These are phyloP conservation scores for Acanthoscelides obtectus DNA, from an alignment of 2,888 invertebrate species.

Conservation along the genomic window DNA sequence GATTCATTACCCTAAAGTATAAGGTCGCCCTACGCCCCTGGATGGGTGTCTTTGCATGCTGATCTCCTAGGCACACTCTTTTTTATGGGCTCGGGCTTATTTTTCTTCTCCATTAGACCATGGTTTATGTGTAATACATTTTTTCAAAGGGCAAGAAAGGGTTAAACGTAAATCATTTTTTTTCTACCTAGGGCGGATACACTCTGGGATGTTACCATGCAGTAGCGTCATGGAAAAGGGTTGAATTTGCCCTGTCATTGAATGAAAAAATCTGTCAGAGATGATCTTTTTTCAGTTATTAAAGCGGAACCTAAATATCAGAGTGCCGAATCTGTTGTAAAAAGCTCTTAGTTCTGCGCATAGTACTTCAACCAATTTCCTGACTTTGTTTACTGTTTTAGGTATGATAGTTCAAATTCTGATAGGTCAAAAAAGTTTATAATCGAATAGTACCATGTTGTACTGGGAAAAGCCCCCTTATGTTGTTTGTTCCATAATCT, in stretches of 20 bases:
- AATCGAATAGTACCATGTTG: no score
- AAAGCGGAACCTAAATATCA: no score
- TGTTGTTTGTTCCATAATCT: no score
- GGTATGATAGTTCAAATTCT: no score
- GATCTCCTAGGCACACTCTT: not conserved
- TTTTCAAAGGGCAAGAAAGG: slow-evolving; percentile 29
- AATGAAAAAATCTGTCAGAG: slow-evolving; percentile 19
- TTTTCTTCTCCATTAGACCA: slow-evolving; percentile 51
- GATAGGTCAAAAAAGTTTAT: no score
- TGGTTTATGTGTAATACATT: slow-evolving; percentile 50
- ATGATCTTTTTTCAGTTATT: no score
- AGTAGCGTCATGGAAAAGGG: not conserved
- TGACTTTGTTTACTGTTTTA: no score
- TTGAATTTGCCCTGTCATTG: not conserved
- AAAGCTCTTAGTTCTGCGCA: no score
- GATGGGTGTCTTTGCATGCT: not conserved
- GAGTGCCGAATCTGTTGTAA: no score
- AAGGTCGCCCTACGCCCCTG: not conserved
- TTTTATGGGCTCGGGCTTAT: slow-evolving; percentile 31
- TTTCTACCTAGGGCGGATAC: slow-evolving; percentile 29
- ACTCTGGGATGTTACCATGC: not conserved
- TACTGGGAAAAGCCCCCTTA: no score
- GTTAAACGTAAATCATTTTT: slow-evolving; percentile 31
- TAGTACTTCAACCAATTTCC: no score
- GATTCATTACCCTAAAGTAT: no score